These are phyloP conservation scores for Mus caroli DNA, from an alignment of 2,797 vertebrate genomes.

Conservation along the genomic window DNA sequence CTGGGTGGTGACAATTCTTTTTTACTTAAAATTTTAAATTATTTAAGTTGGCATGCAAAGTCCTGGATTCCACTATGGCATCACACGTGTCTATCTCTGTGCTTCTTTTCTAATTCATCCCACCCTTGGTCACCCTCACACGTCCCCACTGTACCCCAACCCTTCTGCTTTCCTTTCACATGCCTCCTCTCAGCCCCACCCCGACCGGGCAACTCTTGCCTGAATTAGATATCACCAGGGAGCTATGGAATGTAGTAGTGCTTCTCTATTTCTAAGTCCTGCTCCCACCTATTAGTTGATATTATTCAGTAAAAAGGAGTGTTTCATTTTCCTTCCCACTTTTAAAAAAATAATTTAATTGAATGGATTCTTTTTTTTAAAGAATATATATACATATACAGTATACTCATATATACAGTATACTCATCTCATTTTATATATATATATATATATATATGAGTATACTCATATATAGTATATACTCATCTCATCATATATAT, in stretches of 20 bases:
- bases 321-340: background rate
- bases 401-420: too few relatives aligned
- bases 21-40: background rate
- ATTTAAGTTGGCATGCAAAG: background rate
- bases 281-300: background rate
- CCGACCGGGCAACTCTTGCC: background rate
- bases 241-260: background rate
- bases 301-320: background rate
- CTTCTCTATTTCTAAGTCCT: constrained; percentile 17
- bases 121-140: too few relatives aligned
- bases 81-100: background rate
- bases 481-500: too few relatives aligned
- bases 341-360: background rate
- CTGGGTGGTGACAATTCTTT: background rate
- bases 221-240: background rate
- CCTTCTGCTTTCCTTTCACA: background rate
- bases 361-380: background rate
- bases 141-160: background rate
- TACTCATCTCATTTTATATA: too few relatives aligned
- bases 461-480: too few relatives aligned
- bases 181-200: fast-evolving
- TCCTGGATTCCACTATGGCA: background rate
- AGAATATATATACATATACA: too few relatives aligned
- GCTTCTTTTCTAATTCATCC: background rate
- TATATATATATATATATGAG: too few relatives aligned